Evolutionary conservation across 2,113 vertebrate species (phyloP).

Genomic region (Caranx ignobilis): DNA sequence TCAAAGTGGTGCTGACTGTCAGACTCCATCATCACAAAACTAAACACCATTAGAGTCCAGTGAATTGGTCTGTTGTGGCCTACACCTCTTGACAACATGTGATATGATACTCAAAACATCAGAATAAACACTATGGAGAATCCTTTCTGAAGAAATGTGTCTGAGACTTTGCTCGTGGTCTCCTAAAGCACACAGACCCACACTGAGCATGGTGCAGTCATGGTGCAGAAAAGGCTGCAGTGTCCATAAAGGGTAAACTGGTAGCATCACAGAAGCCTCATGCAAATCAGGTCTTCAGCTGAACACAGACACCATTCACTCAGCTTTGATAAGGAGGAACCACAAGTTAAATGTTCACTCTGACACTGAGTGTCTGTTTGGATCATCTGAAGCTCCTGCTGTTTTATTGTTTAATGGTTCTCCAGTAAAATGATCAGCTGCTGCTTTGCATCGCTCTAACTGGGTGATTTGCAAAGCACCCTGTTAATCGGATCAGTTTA

Average conservation of each 20-base stretch:
- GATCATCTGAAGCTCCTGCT: conserved; percentile 34
- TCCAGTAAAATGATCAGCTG: conserved; percentile 18
- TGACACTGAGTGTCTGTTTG: conserved; percentile 25
- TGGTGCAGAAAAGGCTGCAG: background rate
- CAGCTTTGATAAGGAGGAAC: conserved; percentile 43
- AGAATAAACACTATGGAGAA: no score
- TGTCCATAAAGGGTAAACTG: background rate
- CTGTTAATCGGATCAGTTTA: conserved; percentile 30
- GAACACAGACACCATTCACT: conserved; percentile 39
- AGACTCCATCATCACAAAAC: no score
- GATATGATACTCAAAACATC: no score
- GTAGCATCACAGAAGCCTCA: conserved; percentile 11
- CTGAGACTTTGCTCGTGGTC: background rate
- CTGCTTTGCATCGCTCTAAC: conserved; percentile 54
- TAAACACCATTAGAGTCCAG: no score
- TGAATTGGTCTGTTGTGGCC: no score
- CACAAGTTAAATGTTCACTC: conserved; percentile 37
- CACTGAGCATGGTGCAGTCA: background rate
- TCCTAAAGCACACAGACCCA: background rate
- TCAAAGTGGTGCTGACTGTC: no score
- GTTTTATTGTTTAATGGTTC: conserved; percentile 1
- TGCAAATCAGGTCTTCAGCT: conserved; percentile 45
- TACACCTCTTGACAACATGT: no score
- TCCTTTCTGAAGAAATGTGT: background rate
- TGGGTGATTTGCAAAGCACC: conserved; percentile 39